A percentile compares a stretch with the other conserved stretches of the same genome.
Evolutionary conservation across 2,888 invertebrate genomes (phyloP).

Genomic region (Automeris io): DNA sequence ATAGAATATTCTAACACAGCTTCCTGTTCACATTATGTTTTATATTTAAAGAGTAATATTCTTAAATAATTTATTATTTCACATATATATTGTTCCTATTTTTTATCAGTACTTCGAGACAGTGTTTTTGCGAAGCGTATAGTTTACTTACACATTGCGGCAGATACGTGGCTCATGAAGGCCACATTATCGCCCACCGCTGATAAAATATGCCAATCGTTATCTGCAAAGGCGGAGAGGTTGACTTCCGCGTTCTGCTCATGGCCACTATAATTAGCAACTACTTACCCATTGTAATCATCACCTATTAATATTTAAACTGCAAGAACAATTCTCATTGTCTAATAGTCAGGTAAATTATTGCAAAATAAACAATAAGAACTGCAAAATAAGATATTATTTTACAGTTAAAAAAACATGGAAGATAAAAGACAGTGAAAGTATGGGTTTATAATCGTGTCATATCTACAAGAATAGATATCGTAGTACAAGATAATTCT

Average conservation of each 20-base stretch:
- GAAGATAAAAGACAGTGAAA: constrained; percentile 9
- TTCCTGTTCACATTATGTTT: no score
- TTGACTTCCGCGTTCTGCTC: constrained; percentile 62
- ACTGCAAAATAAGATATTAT: not conserved
- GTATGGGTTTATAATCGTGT: constrained; percentile 18
- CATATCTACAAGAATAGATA: constrained; percentile 30
- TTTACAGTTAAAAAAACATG: constrained; percentile 6
- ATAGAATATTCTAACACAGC: no score
- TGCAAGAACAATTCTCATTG: constrained; percentile 11
- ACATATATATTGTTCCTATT: not conserved
- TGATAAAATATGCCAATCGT: constrained; percentile 65
- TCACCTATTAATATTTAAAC: constrained; percentile 1
- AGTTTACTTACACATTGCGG: constrained; percentile 9
- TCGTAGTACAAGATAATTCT: constrained; percentile 25
- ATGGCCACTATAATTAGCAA: constrained; percentile 43
- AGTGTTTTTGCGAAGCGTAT: constrained; percentile 1
- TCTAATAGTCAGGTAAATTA: constrained; percentile 1
- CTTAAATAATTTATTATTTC: no score
- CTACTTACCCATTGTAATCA: constrained; percentile 6
- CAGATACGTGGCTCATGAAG: constrained; percentile 35
- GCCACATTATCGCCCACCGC: constrained; percentile 47
- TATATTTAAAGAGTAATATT: no score
- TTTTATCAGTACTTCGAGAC: constrained; percentile 1
- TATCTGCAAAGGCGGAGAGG: constrained; percentile 55
- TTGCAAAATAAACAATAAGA: no score